Conservation (phyloP, 2,888 invertebrate genomes). For the Drosophila ezoana region DNA sequence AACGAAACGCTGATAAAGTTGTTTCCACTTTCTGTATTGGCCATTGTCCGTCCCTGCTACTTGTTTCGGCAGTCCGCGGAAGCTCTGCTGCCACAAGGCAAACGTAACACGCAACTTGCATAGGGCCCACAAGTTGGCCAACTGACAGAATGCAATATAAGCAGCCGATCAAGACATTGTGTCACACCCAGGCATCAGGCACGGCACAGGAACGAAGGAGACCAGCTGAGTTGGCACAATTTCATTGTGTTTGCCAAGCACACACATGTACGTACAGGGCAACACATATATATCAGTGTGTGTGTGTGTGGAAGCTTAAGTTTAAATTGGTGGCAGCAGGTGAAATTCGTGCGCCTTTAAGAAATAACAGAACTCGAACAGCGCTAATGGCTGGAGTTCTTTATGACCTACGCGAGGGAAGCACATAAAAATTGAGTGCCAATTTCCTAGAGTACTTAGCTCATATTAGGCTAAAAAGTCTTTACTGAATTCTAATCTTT, state of each 20-base stretch:
- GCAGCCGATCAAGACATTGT: slow-evolving; percentile 27
- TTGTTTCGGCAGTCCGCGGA: slow-evolving; percentile 38
- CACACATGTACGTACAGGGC: background rate
- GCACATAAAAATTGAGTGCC: background rate
- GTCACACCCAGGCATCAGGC: slow-evolving; percentile 22
- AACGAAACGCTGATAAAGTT: slow-evolving; percentile 49
- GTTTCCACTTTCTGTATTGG: slow-evolving; percentile 36
- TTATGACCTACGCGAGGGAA: slow-evolving; percentile 11
- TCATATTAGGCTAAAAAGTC: background rate
- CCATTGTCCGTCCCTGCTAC: slow-evolving; percentile 27
- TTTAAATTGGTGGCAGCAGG: slow-evolving; percentile 22
- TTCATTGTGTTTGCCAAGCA: slow-evolving; percentile 38
- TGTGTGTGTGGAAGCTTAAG: slow-evolving; percentile 1
- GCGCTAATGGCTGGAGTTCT: slow-evolving; percentile 6
- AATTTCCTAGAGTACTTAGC: slow-evolving; percentile 4
- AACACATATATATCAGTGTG: background rate
- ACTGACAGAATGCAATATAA: slow-evolving; percentile 34
- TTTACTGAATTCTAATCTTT: background rate
- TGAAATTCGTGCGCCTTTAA: slow-evolving; percentile 23
- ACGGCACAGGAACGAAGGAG: slow-evolving; percentile 4
- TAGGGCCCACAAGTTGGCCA: slow-evolving; percentile 25
- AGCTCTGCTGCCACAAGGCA: slow-evolving; percentile 41
- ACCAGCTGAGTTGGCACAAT: slow-evolving; percentile 4
- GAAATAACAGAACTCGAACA: slow-evolving; percentile 4
- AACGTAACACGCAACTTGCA: slow-evolving; percentile 39